Base-by-base conservation (phyloP, 2,888 invertebrate species). In the Eristalis arbustorum region DNA sequence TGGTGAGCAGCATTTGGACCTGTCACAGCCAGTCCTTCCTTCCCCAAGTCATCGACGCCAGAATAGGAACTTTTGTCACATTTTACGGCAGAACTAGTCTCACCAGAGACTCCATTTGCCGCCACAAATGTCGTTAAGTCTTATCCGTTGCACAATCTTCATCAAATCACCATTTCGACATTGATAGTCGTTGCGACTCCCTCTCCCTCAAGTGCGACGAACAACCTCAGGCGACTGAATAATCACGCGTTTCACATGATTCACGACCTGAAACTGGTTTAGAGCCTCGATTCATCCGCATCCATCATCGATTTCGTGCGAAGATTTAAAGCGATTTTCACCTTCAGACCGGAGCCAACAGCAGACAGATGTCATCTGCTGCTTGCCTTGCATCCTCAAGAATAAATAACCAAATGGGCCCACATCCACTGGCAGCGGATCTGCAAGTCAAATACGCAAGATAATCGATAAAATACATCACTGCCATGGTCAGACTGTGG, bases 391-490 rank as follows among this genome's bases (percentile, higher is more conserved):
- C 49, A 49, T 49, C 49, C 49, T 49, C 49, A 18, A 28, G n/a
- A 28, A 25, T 31, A 28, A 31, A 62, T 28, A 28, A n/a, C 31
- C 62, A 62, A 62, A 25, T 31, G 28, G 28, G 31, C 31, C 22
- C 64, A 22, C 66, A 40, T 6, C 66, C 23, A 66, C 31, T 31
- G 31, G 8, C 31, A 31, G 40, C 6, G 22, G 14, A 66, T 42
- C 37, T 23, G 23, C 31, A 40, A 40, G 37, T 40, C 66, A 23
- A 66, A 66, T 40, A 40, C 4, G 11, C 31, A 18, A n/a, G 18
- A 49, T 42, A 23, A 66, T 23, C 66, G 40, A 40, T 18, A 23
- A 66, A 23, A 66, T 66, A 66, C 22, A 66, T 66, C 66, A 66
- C 37, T 66, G 66, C 40, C 66, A 66, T 66, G 66, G 66, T 40